A percentile compares a stretch with the other conserved stretches of the same genome.
phyloP scores from a whole-genome alignment of 2,797 vertebrate genomes.

The Esox lucius region DNA sequence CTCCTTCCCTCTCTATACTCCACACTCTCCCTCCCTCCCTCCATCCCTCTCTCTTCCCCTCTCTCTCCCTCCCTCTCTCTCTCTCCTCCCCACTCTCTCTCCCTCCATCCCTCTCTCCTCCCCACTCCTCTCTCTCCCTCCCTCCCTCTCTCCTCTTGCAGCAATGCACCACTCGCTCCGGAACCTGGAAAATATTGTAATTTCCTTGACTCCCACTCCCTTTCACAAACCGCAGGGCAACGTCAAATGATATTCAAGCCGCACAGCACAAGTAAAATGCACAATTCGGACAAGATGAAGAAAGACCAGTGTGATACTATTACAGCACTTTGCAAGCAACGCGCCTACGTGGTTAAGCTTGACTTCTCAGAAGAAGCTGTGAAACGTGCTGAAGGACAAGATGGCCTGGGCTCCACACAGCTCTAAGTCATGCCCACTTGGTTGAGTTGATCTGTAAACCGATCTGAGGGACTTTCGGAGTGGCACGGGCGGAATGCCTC shows the following conservation, averaged over 20 bases:
- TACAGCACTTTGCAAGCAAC: constrained; percentile 40
- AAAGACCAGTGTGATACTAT: constrained; percentile 32
- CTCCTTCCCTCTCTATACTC: constrained; percentile 11
- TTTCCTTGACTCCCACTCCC: constrained; percentile 28
- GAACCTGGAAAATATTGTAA: constrained; percentile 72
- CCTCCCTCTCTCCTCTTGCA: constrained; percentile 44
- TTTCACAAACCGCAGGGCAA: constrained; percentile 24
- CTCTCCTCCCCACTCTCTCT: no score
- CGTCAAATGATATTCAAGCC: constrained; percentile 58
- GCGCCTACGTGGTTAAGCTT: constrained; percentile 19
- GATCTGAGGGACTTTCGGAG: constrained; percentile 38
- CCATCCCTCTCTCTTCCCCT: background rate
- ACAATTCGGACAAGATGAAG: constrained; percentile 12
- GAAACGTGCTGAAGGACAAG: constrained; percentile 27
- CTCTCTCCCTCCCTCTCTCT: constrained; percentile 10
- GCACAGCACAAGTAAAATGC: constrained; percentile 41
- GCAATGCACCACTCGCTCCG: constrained; percentile 77
- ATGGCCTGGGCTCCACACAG: constrained; percentile 35
- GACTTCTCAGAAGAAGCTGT: constrained; percentile 20
- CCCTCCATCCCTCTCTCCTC: no score
- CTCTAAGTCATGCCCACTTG: constrained; percentile 43
- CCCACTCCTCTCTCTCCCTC: background rate
- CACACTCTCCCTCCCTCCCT: constrained; percentile 31
- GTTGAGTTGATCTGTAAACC: constrained; percentile 56
- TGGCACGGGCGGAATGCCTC: constrained; percentile 13